Evolutionary conservation across 2,113 vertebrate genomes (phyloP), one percentile per base, ranked within the genome.

Genomic region (Thunnus maccoyii): DNA sequence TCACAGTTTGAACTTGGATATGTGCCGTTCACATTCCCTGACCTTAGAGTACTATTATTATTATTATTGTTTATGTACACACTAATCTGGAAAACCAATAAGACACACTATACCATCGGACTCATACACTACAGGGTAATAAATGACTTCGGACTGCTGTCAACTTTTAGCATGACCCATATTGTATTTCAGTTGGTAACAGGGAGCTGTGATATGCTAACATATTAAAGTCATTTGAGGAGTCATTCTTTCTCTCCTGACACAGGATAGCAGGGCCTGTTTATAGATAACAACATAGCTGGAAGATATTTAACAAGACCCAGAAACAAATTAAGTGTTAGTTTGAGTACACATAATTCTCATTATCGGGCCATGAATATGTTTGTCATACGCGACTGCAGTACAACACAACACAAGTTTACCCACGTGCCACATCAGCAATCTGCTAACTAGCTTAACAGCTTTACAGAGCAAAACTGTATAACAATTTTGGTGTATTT

Each of bases 1-100:
- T 46, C n/a, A n/a, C 10, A 20, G 50, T 78, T 50, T 73, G 52
- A 70, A 47, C n/a, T 12, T 77, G 44, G 25, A 41, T 11, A 22
- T 20, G 36, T 7, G 36, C 9, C 36, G 8, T 41, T 41, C 36
- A 41, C 36, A 41, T 41, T 41, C 36, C 7, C 36, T 10, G 36
- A 41, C 9, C 36, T 41, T 6, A 41, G 36, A 9, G 36, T 10
- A 41, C 27, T 30, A 30, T 41, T 41, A 41, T 41, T 41, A 9
- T 8, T 9, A 41, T 41, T 41, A 41, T 41, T 41, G 9, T 41
- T 41, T 41, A 82, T 78, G 80, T 54, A 20, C 76, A 67, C 50
- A 75, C 65, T 82, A 78, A 89, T 88, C 76, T 88, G 81, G 74
- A 75, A 83, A 85, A 71, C 83, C 51, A 86, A 73, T 86, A 44